Evolutionary conservation across 2,888 invertebrate genomes (phyloP).

Genomic region (Stenolophus ochropezus): DNA sequence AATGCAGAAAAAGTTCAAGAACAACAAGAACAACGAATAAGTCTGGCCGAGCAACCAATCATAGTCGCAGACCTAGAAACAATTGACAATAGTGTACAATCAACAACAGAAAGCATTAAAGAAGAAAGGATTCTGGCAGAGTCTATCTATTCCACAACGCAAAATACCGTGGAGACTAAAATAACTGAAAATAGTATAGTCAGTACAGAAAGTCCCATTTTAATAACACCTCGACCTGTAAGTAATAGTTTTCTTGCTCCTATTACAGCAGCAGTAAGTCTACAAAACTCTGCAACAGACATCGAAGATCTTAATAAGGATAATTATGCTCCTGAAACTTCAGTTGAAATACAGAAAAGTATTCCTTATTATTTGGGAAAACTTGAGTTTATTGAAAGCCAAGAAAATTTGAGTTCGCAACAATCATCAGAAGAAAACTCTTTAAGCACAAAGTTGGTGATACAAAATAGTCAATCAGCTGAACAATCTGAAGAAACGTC

Average conservation of each 20-base stretch:
- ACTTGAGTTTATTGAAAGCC: conserved; percentile 72
- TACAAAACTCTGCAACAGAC: conserved; percentile 72
- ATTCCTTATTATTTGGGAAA: conserved; percentile 75
- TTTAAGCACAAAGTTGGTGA: conserved; percentile 45
- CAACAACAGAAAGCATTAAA: conserved; percentile 65
- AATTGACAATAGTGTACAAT: conserved; percentile 62
- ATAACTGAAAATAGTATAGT: conserved; percentile 66
- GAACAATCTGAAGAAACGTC: conserved; percentile 62
- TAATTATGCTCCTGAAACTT: conserved; percentile 71
- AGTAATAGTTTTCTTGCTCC: conserved; percentile 77
- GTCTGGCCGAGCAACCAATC: conserved; percentile 69
- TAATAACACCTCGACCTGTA: conserved; percentile 77
- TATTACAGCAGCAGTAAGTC: conserved; percentile 77
- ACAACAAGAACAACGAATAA: conserved; percentile 59
- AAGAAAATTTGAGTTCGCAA: conserved; percentile 71
- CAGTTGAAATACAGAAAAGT: conserved; percentile 81
- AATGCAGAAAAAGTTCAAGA: conserved; percentile 44
- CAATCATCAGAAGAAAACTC: conserved; percentile 69
- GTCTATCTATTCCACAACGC: conserved; percentile 65
- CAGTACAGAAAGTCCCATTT: conserved; percentile 67
- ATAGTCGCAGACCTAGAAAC: conserved; percentile 70
- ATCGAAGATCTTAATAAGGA: conserved; percentile 48
- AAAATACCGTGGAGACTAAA: conserved; percentile 65
- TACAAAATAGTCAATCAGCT: conserved; percentile 59
- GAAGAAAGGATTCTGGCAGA: conserved; percentile 60